These are phyloP conservation scores for Anableps anableps DNA, from an alignment of 2,797 vertebrate species.

Conservation along the genomic window DNA sequence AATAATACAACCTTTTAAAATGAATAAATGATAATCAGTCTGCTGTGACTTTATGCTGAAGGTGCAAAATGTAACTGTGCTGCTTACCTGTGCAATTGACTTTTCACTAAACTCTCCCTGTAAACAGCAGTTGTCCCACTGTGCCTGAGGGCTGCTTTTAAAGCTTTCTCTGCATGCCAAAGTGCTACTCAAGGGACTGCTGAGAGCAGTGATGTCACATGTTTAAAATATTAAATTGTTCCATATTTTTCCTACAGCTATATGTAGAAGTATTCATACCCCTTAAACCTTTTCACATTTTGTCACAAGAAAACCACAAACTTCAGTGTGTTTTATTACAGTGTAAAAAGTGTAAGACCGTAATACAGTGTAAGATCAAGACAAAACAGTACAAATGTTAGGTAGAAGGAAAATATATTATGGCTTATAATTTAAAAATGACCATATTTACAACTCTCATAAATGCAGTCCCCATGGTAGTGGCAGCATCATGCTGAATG, in stretches of 20 bases:
- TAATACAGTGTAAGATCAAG: neutral
- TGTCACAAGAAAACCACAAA: neutral
- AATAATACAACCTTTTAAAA: slow-evolving; percentile 25
- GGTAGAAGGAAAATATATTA: neutral
- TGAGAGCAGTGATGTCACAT: neutral
- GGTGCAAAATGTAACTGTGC: slow-evolving; percentile 12
- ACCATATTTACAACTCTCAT: neutral
- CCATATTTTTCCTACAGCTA: neutral
- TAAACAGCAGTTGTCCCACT: slow-evolving; percentile 10
- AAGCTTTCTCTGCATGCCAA: neutral
- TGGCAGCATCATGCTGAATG: neutral
- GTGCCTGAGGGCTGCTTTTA: slow-evolving; percentile 3
- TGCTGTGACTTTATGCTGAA: slow-evolving; percentile 14
- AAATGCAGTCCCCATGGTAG: neutral
- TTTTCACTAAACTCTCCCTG: slow-evolving; percentile 11
- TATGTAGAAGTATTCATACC: neutral
- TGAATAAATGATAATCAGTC: slow-evolving; percentile 31
- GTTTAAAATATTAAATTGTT: neutral
- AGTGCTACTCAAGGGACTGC: neutral
- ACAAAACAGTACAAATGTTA: neutral
- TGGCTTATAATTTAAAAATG: neutral
- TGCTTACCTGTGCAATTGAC: slow-evolving; percentile 28
- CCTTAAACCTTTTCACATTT: neutral
- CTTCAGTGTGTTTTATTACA: neutral
- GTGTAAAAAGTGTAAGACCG: no score